A percentile compares a stretch with the other conserved stretches of the same genome.
Conservation (phyloP, 2,888 invertebrate species). For the Eledona agricola region DNA sequence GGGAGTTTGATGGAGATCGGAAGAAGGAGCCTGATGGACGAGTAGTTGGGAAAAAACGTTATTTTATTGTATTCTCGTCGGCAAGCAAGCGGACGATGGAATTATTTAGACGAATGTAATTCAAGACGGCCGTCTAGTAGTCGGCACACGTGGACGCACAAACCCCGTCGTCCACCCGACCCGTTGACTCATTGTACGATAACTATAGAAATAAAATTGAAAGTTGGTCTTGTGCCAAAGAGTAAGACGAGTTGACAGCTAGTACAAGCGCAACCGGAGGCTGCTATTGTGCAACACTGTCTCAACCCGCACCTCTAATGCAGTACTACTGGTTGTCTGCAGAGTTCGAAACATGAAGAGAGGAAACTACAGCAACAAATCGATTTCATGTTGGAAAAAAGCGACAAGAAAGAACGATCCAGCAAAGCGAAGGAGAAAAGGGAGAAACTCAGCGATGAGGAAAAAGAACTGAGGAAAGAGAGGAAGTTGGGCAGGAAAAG, state of each 20-base stretch:
- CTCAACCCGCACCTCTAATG: constrained; percentile 48
- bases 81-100: constrained; percentile 22
- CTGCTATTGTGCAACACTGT: constrained; percentile 34
- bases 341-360: constrained; percentile 64
- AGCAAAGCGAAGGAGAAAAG: constrained; percentile 67
- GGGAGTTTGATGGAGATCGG: too few relatives aligned
- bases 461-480: constrained; percentile 82
- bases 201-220: constrained; percentile 26
- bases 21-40: too few relatives aligned
- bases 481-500: constrained; percentile 82
- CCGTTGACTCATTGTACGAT: constrained; percentile 18
- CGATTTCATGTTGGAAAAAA: constrained; percentile 59
- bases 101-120: constrained; percentile 37
- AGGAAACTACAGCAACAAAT: constrained; percentile 55
- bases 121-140: too few relatives aligned
- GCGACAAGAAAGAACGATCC: constrained; percentile 65
- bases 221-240: constrained; percentile 26
- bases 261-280: constrained; percentile 31
- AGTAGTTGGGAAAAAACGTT: constrained; percentile 16
- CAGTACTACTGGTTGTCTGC: constrained; percentile 59
- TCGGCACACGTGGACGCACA: constrained; percentile 11
- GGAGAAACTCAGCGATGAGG: constrained; percentile 77
- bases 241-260: constrained; percentile 35
- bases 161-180: constrained; percentile 4
- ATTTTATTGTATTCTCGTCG: constrained; percentile 28